A percentile compares a stretch with the other conserved stretches of the same genome.
These are phyloP conservation scores for Bradypodion ventrale DNA, from an alignment of 2,797 vertebrate genomes.

Conservation along the genomic window DNA sequence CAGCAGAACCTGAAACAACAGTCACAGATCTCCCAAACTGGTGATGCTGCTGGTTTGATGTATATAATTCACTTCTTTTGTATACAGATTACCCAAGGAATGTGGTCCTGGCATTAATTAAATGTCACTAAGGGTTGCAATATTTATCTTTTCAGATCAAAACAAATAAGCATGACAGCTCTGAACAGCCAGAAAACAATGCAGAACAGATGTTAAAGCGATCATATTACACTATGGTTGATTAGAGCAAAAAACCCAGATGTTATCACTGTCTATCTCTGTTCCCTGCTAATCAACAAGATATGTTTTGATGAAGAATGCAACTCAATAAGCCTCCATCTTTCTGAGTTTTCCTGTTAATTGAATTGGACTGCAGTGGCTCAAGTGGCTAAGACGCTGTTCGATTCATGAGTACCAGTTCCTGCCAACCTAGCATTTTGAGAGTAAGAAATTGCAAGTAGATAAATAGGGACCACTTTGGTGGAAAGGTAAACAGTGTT, in stretches of 20 bases:
- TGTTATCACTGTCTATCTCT: slow-evolving; percentile 29
- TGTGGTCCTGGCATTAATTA: slow-evolving; percentile 28
- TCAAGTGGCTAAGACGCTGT: too few species aligned
- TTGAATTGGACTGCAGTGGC: too few species aligned
- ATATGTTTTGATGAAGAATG: slow-evolving; percentile 25
- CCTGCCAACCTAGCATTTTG: too few species aligned
- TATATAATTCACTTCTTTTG: not conserved
- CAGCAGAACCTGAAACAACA: not conserved
- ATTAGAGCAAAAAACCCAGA: slow-evolving; percentile 33
- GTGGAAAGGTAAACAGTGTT: too few species aligned
- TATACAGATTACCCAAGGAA: slow-evolving; percentile 18
- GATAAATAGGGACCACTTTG: too few species aligned
- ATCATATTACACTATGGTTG: slow-evolving; percentile 8
- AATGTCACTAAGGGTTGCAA: slow-evolving; percentile 27
- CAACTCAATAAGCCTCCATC: slow-evolving; percentile 1
- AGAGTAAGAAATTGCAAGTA: too few species aligned
- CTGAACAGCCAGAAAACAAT: slow-evolving; percentile 33
- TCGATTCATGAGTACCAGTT: too few species aligned
- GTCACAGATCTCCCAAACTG: not conserved
- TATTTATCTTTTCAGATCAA: slow-evolving; percentile 35
- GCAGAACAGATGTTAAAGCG: slow-evolving; percentile 33
- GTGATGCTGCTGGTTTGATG: not conserved
- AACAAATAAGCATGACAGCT: slow-evolving; percentile 37
- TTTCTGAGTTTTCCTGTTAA: slow-evolving; percentile 3
- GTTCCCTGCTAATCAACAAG: slow-evolving; percentile 11